phyloP scores from a whole-genome alignment of 1,140 invertebrate genomes.

The Brachionus plicatilis region DNA sequence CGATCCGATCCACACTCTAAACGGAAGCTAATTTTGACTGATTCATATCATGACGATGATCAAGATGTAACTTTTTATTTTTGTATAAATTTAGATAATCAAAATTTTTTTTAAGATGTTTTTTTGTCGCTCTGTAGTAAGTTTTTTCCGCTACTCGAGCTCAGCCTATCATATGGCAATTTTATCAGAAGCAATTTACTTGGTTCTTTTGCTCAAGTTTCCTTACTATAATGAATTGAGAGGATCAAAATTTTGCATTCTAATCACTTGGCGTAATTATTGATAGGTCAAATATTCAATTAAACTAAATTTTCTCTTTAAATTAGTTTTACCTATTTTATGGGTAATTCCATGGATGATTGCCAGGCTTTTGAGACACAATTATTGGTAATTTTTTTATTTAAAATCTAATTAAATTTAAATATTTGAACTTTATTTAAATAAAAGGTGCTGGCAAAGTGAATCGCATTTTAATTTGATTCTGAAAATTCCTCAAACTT shows the following conservation, averaged over 20 bases:
- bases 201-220: constrained; percentile 28
- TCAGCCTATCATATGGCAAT: constrained; percentile 36
- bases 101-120: constrained; percentile 1
- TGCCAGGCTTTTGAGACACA: neutral
- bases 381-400: constrained; percentile 30
- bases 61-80: neutral
- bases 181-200: constrained; percentile 17
- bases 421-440: neutral
- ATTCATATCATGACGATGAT: neutral
- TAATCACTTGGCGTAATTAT: constrained; percentile 12
- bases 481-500: constrained; percentile 30
- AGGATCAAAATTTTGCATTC: constrained; percentile 31
- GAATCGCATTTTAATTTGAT: constrained; percentile 34
- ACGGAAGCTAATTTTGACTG: neutral
- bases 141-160: constrained; percentile 10
- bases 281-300: neutral
- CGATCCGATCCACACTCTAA: neutral
- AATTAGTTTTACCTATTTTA: neutral
- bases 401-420: neutral
- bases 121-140: neutral
- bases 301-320: neutral
- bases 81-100: neutral
- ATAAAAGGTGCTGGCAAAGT: constrained; percentile 37
- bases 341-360: constrained; percentile 25
- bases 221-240: constrained; percentile 34